phyloP scores from a whole-genome alignment of 2,797 vertebrate genomes.

The Aldrovandia affinis region DNA sequence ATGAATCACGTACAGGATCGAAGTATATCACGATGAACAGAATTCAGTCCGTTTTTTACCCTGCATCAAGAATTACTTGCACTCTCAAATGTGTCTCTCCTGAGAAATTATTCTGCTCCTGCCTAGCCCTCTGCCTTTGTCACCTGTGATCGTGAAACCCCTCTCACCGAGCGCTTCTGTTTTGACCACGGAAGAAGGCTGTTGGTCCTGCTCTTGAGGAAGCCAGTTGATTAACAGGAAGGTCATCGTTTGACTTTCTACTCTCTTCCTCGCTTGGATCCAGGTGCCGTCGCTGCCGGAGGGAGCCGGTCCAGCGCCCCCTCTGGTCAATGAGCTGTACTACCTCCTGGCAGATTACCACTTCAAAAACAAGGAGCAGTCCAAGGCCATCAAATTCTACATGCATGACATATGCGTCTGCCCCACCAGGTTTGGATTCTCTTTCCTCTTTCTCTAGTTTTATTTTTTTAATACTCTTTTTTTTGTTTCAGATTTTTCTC shows the following conservation, averaged over 20 bases:
- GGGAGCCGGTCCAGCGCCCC: slow-evolving; percentile 83
- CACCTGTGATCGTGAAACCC: neutral
- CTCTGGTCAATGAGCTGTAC: slow-evolving; percentile 89
- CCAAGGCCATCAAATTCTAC: slow-evolving; percentile 98
- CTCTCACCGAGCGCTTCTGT: neutral
- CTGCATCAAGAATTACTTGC: neutral
- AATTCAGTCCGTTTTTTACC: neutral
- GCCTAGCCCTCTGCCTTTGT: neutral
- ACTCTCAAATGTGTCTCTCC: neutral
- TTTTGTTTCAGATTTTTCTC: too few species aligned
- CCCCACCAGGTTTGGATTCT: slow-evolving; percentile 83
- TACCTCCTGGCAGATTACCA: slow-evolving; percentile 97
- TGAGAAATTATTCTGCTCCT: neutral
- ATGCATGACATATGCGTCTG: slow-evolving; percentile 96
- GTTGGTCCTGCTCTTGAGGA: neutral
- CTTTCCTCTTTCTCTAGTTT: neutral
- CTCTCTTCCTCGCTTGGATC: slow-evolving; percentile 34
- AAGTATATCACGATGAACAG: neutral
- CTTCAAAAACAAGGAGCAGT: slow-evolving; percentile 98
- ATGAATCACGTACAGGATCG: neutral
- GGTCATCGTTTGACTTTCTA: neutral
- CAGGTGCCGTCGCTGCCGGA: slow-evolving; percentile 88
- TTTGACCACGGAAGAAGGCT: neutral
- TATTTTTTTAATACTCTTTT: neutral
- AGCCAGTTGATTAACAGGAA: neutral